These are phyloP conservation scores for Thamnaconus septentrionalis DNA, from an alignment of 2,113 vertebrate species.

Conservation along the genomic window DNA sequence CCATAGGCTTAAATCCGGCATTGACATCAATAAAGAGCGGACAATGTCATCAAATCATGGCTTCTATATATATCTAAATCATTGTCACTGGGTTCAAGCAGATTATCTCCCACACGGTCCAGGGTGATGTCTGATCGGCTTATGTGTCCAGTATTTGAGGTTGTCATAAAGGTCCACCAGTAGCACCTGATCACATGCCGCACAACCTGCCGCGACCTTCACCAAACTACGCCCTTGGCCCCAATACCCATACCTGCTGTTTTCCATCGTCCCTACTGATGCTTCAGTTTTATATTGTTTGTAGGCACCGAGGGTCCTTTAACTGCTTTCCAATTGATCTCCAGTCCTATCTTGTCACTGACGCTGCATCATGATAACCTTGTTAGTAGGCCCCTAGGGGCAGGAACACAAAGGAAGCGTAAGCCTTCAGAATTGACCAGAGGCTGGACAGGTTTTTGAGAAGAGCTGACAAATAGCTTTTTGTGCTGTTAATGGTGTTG, in stretches of 20 bases:
- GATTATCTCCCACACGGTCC: slow-evolving; percentile 55
- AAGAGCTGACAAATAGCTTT: too few relatives aligned
- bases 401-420: slow-evolving; percentile 23
- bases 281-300: slow-evolving; percentile 7
- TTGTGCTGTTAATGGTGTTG: too few relatives aligned
- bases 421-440: slow-evolving; percentile 6
- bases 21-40: slow-evolving; percentile 48
- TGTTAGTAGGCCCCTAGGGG: slow-evolving; percentile 42
- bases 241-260: slow-evolving; percentile 19
- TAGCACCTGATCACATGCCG: slow-evolving; percentile 33
- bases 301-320: slow-evolving; percentile 9
- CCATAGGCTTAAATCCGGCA: slow-evolving; percentile 44
- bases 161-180: slow-evolving; percentile 12
- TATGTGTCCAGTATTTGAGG: slow-evolving; percentile 43
- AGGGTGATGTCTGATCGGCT: slow-evolving; percentile 56
- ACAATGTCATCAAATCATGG: slow-evolving; percentile 56
- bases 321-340: slow-evolving; percentile 48
- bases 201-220: slow-evolving; percentile 6
- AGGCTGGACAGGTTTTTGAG: too few relatives aligned
- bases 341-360: slow-evolving; percentile 36
- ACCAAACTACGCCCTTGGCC: slow-evolving; percentile 34
- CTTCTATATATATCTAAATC: slow-evolving; percentile 36
- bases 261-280: not conserved
- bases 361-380: slow-evolving; percentile 46
- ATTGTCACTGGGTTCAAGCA: slow-evolving; percentile 47